Conservation (phyloP, 1,140 invertebrate species). For the Nephila pilipes region DNA sequence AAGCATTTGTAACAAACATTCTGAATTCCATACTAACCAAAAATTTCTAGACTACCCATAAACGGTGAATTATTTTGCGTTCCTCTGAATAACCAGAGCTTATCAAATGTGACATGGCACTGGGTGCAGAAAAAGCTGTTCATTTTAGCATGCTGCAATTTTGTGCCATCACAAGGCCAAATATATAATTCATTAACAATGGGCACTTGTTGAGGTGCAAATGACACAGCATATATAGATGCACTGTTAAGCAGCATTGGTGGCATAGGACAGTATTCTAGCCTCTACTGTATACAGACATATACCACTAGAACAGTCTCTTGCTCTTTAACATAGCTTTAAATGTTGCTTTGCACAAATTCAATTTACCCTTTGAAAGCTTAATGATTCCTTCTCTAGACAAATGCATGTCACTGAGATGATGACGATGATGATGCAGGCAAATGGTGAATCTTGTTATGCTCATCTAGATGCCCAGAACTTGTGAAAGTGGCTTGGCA, state of each 20-base stretch:
- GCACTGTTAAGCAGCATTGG: neutral
- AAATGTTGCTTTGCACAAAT: too few species aligned
- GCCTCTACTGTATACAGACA: too few species aligned
- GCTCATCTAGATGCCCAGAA: slow-evolving; percentile 37
- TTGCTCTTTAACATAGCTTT: too few species aligned
- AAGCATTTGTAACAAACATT: neutral
- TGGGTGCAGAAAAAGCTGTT: neutral
- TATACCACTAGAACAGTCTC: too few species aligned
- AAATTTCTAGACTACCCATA: neutral
- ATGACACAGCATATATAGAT: neutral
- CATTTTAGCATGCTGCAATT: neutral
- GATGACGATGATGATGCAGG: neutral
- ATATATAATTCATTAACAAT: neutral
- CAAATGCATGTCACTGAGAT: neutral
- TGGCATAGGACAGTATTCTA: too few species aligned
- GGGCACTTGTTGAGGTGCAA: slow-evolving; percentile 8
- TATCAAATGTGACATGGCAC: neutral
- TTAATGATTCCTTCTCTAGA: neutral
- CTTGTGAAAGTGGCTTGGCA: slow-evolving; percentile 69
- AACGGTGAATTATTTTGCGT: neutral
- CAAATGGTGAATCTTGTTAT: slow-evolving; percentile 57
- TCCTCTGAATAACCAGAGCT: neutral
- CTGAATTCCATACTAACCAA: neutral
- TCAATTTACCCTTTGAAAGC: too few species aligned
- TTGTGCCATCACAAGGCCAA: neutral